Percentiles rank a stretch among this genome's conserved stretches.
phyloP scores from a whole-genome alignment of 2,888 invertebrate species.

The Hedya salicella region DNA sequence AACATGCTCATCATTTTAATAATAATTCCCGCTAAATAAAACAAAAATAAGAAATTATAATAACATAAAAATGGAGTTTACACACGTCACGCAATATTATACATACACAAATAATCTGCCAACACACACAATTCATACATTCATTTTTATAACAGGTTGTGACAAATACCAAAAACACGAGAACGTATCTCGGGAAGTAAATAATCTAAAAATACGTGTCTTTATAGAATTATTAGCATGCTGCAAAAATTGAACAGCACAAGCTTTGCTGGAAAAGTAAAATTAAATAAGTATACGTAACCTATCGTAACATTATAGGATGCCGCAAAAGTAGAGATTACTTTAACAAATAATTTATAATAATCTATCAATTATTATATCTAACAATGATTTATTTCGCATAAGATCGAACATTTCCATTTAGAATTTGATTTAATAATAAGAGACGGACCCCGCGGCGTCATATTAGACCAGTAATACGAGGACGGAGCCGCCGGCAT shows the following conservation, averaged over 20 bases:
- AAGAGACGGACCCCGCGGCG: slow-evolving; percentile 56
- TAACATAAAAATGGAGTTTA: slow-evolving; percentile 66
- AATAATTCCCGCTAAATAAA: slow-evolving; percentile 60
- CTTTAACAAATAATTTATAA: slow-evolving; percentile 72
- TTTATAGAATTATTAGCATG: slow-evolving; percentile 59
- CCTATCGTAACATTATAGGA: slow-evolving; percentile 57
- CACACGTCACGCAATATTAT: slow-evolving; percentile 60
- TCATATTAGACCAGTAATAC: slow-evolving; percentile 66
- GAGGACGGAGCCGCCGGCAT: slow-evolving; percentile 59
- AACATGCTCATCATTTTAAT: slow-evolving; percentile 47
- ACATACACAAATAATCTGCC: slow-evolving; percentile 58
- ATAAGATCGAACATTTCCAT: slow-evolving; percentile 68
- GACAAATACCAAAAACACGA: slow-evolving; percentile 29
- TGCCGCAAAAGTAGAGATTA: slow-evolving; percentile 65
- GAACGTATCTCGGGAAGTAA: slow-evolving; percentile 28
- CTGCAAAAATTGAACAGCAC: slow-evolving; percentile 62
- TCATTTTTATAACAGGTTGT: slow-evolving; percentile 53
- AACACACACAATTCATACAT: slow-evolving; percentile 55
- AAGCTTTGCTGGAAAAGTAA: slow-evolving; percentile 59
- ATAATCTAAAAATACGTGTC: slow-evolving; percentile 56
- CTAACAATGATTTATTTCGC: slow-evolving; percentile 67
- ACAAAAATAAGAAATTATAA: slow-evolving; percentile 63
- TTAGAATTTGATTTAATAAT: slow-evolving; percentile 70
- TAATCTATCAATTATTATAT: slow-evolving; percentile 65
- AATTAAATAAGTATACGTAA: slow-evolving; percentile 70